A percentile compares a stretch with the other conserved stretches of the same genome.
These are phyloP conservation scores for Jacana jacana DNA, from an alignment of 2,113 vertebrate genomes.

Conservation along the genomic window DNA sequence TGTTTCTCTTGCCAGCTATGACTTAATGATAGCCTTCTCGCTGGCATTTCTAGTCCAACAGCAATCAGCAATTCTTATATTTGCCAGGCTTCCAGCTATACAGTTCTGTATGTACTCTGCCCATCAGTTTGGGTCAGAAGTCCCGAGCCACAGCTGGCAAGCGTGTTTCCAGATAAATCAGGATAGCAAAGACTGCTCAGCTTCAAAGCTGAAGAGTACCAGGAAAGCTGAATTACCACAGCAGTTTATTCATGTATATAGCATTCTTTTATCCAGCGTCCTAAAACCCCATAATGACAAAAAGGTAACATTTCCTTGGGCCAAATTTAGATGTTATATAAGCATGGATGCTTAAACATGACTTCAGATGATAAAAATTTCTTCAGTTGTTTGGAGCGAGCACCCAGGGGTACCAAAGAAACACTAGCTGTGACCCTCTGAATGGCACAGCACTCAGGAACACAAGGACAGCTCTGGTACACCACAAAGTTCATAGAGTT, in stretches of 20 bases:
- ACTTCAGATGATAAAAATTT: background rate
- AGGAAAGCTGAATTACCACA: background rate
- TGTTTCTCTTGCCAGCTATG: background rate
- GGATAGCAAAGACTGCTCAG: background rate
- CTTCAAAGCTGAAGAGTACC: background rate
- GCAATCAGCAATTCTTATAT: background rate
- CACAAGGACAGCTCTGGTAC: background rate
- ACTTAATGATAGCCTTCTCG: background rate
- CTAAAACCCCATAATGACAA: background rate
- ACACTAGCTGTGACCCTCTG: background rate
- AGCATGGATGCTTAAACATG: background rate
- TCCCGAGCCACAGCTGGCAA: background rate
- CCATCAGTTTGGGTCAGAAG: background rate
- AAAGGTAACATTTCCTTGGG: background rate
- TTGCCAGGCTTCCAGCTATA: background rate
- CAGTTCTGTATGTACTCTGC: background rate
- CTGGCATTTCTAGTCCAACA: background rate
- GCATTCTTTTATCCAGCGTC: background rate
- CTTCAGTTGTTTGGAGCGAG: background rate
- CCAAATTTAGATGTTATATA: background rate
- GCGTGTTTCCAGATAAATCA: background rate
- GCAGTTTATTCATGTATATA: background rate
- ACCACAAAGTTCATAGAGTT: background rate
- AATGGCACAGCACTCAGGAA: fast-evolving
- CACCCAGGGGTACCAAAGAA: background rate